phyloP scores from a whole-genome alignment of 2,888 invertebrate species.

The Himalopsyche tibetana region DNA sequence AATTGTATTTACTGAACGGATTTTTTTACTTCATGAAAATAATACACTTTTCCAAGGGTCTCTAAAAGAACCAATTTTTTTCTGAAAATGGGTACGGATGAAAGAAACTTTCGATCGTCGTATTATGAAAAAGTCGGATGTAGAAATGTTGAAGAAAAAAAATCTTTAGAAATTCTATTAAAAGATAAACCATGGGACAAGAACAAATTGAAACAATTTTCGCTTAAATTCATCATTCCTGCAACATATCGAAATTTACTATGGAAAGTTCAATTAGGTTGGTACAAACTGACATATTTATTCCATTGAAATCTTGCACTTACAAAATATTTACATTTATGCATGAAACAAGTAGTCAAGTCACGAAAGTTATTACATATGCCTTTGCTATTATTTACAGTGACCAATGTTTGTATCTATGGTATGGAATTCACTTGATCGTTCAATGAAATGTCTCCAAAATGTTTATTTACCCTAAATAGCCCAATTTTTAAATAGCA shows the following conservation, averaged over 20 bases:
- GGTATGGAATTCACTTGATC: no score
- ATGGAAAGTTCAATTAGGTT: slow-evolving; percentile 91
- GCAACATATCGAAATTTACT: slow-evolving; percentile 86
- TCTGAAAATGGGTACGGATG: slow-evolving; percentile 78
- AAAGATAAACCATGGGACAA: slow-evolving; percentile 90
- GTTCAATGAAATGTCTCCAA: no score
- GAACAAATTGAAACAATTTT: slow-evolving; percentile 89
- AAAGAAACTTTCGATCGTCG: slow-evolving; percentile 88
- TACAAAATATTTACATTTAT: slow-evolving; percentile 16
- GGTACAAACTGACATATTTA: slow-evolving; percentile 45
- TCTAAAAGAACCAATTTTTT: background rate
- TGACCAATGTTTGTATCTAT: no score
- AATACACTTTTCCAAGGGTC: background rate
- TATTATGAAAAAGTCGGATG: slow-evolving; percentile 94
- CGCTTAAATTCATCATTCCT: slow-evolving; percentile 89
- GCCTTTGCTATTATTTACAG: no score
- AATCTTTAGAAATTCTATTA: slow-evolving; percentile 90
- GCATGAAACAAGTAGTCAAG: no score
- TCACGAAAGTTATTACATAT: no score
- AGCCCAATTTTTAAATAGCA: no score
- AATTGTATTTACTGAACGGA: no score
- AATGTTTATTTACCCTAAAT: no score
- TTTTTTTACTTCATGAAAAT: no score
- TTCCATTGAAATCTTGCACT: slow-evolving; percentile 5
- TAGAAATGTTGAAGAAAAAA: slow-evolving; percentile 92